Evolutionary conservation across 2,888 invertebrate genomes (phyloP).

Genomic region (Scaptomyza tumidula): DNA sequence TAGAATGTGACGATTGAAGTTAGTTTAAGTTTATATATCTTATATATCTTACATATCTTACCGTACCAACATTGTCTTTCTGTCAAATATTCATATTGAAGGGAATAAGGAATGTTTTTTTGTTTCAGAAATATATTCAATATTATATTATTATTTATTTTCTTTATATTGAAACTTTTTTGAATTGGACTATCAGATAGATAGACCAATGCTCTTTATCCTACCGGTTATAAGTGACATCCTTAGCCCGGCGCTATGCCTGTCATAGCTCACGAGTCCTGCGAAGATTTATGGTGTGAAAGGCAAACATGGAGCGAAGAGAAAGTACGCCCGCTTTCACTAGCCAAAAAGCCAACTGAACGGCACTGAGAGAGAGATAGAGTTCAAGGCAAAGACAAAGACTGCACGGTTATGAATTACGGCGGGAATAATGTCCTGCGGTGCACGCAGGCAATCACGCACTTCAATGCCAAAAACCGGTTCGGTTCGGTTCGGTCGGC

Average conservation of each 20-base stretch:
- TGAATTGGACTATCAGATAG: conserved; percentile 2
- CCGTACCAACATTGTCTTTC: too few species aligned
- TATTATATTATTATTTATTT: too few species aligned
- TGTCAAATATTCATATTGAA: too few species aligned
- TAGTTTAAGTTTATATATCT: too few species aligned
- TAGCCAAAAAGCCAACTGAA: conserved; percentile 30
- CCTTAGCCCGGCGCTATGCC: conserved; percentile 43
- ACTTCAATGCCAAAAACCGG: conserved; percentile 58
- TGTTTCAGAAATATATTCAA: too few species aligned
- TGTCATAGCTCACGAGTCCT: conserved; percentile 51
- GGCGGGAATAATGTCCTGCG: conserved; percentile 54
- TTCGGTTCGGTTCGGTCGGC: conserved; percentile 45
- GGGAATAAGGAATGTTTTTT: too few species aligned
- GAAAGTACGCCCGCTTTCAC: conserved; percentile 55
- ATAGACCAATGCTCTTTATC: not conserved
- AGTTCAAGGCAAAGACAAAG: conserved; percentile 50
- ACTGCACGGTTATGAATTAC: conserved; percentile 55
- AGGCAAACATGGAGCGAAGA: conserved; percentile 45
- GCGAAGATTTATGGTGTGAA: conserved; percentile 72
- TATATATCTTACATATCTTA: too few species aligned
- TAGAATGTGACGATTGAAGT: too few species aligned
- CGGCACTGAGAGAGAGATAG: conserved; percentile 1
- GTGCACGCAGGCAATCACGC: conserved; percentile 51
- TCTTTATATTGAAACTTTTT: not conserved
- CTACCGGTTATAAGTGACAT: conserved; percentile 51